phyloP scores from a whole-genome alignment of 2,888 invertebrate species.

The Yponomeuta evonymella region DNA sequence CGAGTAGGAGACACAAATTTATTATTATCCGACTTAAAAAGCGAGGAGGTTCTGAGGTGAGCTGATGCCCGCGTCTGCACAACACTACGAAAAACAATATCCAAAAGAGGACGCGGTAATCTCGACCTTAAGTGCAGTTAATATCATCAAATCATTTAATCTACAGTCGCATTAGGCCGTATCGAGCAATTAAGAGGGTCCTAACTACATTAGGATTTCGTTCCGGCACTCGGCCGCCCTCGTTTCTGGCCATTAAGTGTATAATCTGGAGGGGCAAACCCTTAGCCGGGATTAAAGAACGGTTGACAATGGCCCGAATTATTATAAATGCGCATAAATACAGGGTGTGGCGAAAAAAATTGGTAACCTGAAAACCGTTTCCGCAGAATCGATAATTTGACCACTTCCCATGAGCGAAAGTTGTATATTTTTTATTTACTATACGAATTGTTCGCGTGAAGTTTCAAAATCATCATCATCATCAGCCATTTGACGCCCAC shows the following conservation, averaged over 20 bases:
- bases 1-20: neutral
- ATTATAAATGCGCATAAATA: neutral
- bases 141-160: constrained; percentile 27
- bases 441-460: too few relatives aligned
- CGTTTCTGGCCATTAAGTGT: constrained; percentile 40
- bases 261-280: constrained; percentile 28
- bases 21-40: too few relatives aligned
- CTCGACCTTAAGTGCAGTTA: constrained; percentile 11
- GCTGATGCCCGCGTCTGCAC: neutral
- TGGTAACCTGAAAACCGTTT: neutral
- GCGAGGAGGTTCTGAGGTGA: too few relatives aligned
- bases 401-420: too few relatives aligned
- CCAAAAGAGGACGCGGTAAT: constrained; percentile 4
- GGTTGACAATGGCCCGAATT: constrained; percentile 4
- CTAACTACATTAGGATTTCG: constrained; percentile 46
- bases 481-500: too few relatives aligned
- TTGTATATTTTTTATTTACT: too few relatives aligned
- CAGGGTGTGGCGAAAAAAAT: neutral
- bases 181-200: constrained; percentile 44
- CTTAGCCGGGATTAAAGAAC: constrained; percentile 9
- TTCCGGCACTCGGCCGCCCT: constrained; percentile 42
- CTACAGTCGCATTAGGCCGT: constrained; percentile 36
- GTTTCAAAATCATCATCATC: too few relatives aligned
- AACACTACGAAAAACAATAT: constrained; percentile 5
- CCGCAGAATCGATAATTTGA: too few relatives aligned